Evolutionary conservation across 2,113 vertebrate genomes (phyloP).

Genomic region (Tetraodon nigroviridis): DNA sequence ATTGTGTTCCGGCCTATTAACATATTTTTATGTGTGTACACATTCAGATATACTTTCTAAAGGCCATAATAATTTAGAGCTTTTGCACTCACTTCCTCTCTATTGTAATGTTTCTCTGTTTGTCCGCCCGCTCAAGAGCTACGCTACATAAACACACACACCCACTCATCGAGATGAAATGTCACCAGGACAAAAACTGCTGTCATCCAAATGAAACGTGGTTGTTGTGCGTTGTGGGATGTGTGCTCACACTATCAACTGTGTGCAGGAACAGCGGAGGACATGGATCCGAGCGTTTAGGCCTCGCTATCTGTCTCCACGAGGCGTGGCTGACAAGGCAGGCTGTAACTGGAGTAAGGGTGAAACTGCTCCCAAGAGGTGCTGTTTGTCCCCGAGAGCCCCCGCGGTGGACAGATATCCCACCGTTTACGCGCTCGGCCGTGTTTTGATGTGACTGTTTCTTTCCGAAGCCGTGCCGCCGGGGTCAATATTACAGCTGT

Average conservation of each 20-base stretch:
- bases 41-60: too few species aligned
- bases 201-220: constrained; percentile 45
- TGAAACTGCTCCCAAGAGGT: constrained; percentile 24
- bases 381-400: constrained; percentile 54
- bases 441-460: constrained; percentile 47
- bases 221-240: constrained; percentile 21
- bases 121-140: constrained; percentile 1
- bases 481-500: constrained; percentile 57
- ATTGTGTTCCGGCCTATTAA: too few species aligned
- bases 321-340: constrained; percentile 6
- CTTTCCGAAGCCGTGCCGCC: constrained; percentile 26
- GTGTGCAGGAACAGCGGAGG: constrained; percentile 11
- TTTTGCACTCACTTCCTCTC: neutral
- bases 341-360: constrained; percentile 33
- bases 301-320: neutral
- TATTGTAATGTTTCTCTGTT: constrained; percentile 6
- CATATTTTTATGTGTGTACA: too few species aligned
- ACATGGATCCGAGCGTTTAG: constrained; percentile 3
- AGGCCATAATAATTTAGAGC: neutral
- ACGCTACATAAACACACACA: constrained; percentile 19
- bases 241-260: neutral
- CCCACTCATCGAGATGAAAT: constrained; percentile 16
- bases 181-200: constrained; percentile 33
- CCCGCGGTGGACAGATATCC: constrained; percentile 50
- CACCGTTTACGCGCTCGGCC: constrained; percentile 52